Base-by-base conservation (phyloP, 2,888 invertebrate species). In the Gnatocerus cornutus region DNA sequence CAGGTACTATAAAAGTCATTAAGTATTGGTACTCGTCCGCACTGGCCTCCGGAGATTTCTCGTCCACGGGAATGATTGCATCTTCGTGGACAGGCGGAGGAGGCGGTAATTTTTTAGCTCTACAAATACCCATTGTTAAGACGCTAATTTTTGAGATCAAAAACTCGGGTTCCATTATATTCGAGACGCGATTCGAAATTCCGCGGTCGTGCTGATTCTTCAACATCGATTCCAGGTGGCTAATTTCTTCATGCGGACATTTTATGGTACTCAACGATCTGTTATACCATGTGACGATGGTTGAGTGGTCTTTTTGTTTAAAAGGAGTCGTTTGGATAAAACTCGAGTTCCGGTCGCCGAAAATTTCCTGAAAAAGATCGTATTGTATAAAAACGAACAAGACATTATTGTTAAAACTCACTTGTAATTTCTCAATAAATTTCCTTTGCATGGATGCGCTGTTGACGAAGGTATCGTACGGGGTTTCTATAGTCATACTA, bases 1-100 rank as follows among this genome's bases (percentile, higher is more conserved):
- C 94, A 0, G 98, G 97, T 67, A 98, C 89, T 41, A 98, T 91
- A 74, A 95, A 96, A 7, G 96, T 97, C 56, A 92, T 88, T 74
- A 94, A 83, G 77, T 93, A 92, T 76, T 92, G 83, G 77, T 93
- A 92, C 75, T 92, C 91, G 16, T 90, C 90, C 29, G 79, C 78
- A 66, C 85, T 85, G 43, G 87, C 86, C 3, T 87, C 84, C 43
- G 86, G 84, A 0, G 84, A 78, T 4, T 74, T 75, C 52, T 80
- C 79, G 55, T 81, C 81, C 1, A 82, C 71, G 27, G 78, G 76
- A 46, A 77, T 74, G 1, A 83, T 83, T 8, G 83, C 80, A 48
- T 85, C 67, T 21, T 59, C 52, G 14, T 33, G 10, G 13, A 41
- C 8, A 83, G 45, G 85, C 45, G 69, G 67, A 8, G 33, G 46